These are phyloP conservation scores for Mongoloraphidia duomilia DNA, from an alignment of 2,888 invertebrate genomes.

Conservation along the genomic window DNA sequence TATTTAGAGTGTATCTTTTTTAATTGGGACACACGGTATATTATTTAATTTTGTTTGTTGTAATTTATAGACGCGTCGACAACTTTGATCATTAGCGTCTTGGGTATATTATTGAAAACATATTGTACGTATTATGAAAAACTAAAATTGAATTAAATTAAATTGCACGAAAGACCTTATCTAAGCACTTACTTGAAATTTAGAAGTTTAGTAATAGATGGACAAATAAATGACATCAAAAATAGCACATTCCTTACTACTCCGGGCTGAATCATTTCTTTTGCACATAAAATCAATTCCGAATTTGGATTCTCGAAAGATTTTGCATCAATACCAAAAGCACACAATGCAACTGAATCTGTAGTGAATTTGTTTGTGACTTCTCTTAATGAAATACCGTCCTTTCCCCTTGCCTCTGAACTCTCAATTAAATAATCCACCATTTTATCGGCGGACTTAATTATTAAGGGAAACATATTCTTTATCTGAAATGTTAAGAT, in stretches of 20 bases:
- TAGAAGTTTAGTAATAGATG: constrained; percentile 17
- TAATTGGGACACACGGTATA: too few relatives aligned
- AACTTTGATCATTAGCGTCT: too few relatives aligned
- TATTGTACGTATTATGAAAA: too few relatives aligned
- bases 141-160: too few relatives aligned
- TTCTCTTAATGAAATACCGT: constrained; percentile 26
- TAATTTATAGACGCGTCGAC: too few relatives aligned
- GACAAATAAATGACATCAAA: constrained; percentile 19
- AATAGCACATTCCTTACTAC: background rate
- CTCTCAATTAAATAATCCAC: constrained; percentile 24
- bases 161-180: background rate
- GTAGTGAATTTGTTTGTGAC: constrained; percentile 24
- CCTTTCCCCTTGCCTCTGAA: constrained; percentile 15
- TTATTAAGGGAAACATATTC: constrained; percentile 30
- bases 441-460: constrained; percentile 27
- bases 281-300: constrained; percentile 22
- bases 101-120: too few relatives aligned
- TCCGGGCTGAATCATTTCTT: constrained; percentile 20
- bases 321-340: constrained; percentile 24
- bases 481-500: constrained; percentile 20
- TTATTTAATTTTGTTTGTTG: too few relatives aligned
- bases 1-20: too few relatives aligned
- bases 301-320: constrained; percentile 21
- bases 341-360: constrained; percentile 27
- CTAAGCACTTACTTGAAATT: constrained; percentile 10